These are phyloP conservation scores for Leucoraja ocellata DNA, from an alignment of 2,797 vertebrate species.

Conservation along the genomic window DNA sequence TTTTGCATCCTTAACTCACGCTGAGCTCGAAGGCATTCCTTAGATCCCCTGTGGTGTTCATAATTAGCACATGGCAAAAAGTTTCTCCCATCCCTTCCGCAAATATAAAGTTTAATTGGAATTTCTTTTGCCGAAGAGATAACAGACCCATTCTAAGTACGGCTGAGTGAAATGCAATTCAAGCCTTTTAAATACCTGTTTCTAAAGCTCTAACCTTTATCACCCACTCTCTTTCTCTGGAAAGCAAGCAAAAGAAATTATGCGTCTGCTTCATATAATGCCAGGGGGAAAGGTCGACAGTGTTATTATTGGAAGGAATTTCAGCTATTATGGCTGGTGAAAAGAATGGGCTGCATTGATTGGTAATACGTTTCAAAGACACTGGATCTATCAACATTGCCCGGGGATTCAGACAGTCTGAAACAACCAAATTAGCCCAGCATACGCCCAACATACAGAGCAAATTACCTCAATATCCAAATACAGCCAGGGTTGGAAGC, in stretches of 20 bases:
- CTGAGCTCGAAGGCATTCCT: neutral
- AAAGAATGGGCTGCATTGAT: neutral
- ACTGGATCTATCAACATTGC: neutral
- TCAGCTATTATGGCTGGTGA: neutral
- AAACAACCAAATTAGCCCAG: neutral
- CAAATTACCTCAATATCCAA: neutral
- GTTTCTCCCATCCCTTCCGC: constrained; percentile 1
- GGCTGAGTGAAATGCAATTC: neutral
- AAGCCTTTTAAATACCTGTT: neutral
- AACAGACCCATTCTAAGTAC: neutral
- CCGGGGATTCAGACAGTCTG: no score
- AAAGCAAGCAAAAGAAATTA: neutral
- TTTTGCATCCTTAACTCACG: neutral
- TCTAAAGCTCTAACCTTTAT: neutral
- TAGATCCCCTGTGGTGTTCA: neutral
- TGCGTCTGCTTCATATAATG: neutral
- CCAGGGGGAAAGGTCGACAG: neutral
- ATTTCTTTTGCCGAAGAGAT: neutral
- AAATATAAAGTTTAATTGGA: constrained; percentile 9
- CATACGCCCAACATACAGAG: neutral
- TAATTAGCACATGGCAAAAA: constrained; percentile 13
- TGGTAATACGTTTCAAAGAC: no score
- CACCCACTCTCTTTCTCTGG: neutral
- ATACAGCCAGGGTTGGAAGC: neutral
- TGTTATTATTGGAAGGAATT: neutral